Base-by-base conservation (phyloP, 1,140 invertebrate genomes). In the Pseudoatta argentina region DNA sequence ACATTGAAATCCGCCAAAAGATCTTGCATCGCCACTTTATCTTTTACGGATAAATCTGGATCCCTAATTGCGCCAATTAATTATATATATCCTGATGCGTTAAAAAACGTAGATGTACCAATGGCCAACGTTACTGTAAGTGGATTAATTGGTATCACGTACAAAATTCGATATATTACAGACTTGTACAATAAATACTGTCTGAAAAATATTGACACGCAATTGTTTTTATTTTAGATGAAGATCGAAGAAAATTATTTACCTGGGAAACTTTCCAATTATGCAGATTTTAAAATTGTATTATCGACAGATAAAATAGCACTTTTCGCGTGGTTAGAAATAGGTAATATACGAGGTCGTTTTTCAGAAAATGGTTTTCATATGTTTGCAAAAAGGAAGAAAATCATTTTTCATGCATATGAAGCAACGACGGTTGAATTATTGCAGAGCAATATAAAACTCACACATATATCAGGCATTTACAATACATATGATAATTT, bases 321-420 rank as follows among this genome's bases (percentile, higher is more conserved):
- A 51, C 94, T 96, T n/a, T 97, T 97, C 92, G 96, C 97, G 0
- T 97, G 96, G 96, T 83, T 97, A 7, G 96, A 97, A 83, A 89
- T 94, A 0, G 88, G 89, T 16, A 91, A 93, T 24, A 90, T 94
- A 71, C 77, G 87, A 57, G 97, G 96, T 4, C 93, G 91, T 73
- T 97, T 97, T 92, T 96, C 96, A 5, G 95, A 97, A 88, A 97
- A 97, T 94, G 97, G 97, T 5, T 97, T 97, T 88, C 94, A 95
- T 44, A 89, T 95, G 72, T 92, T 94, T 3, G 61, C 81, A 59
- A 71, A 57, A 39, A 78, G 81, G 21, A 93, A 94, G 85, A 86
- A 8, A 4, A 76, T 94, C 59, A 69, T 57, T 63, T 94, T 95
- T 57, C 81, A 92, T 64, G 39, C 93, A 1, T 66, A 86, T 0